phyloP scores from a whole-genome alignment of 2,888 invertebrate genomes.

The Hydriomena furcata region DNA sequence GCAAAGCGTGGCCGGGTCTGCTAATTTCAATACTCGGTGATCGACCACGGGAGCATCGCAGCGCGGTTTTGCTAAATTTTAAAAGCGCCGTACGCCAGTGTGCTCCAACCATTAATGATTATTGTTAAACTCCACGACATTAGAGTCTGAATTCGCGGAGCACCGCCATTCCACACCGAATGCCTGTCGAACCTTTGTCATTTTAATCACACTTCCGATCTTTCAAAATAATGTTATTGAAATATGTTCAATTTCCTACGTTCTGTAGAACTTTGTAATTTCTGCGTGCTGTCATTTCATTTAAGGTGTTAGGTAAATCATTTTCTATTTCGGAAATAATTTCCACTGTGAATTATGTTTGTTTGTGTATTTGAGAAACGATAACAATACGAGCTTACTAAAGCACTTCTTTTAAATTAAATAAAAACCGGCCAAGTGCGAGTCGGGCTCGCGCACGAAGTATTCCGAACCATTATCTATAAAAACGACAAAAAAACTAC shows the following conservation, averaged over 20 bases:
- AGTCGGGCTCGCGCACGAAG: no score
- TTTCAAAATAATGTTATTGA: constrained; percentile 81
- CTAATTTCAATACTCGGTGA: no score
- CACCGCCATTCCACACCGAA: constrained; percentile 46
- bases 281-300: constrained; percentile 48
- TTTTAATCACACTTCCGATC: constrained; percentile 81
- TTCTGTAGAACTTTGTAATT: constrained; percentile 65
- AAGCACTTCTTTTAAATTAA: no score
- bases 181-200: constrained; percentile 82
- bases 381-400: background rate
- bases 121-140: constrained; percentile 46
- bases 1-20: no score
- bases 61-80: no score
- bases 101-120: no score
- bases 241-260: constrained; percentile 81
- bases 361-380: constrained; percentile 26
- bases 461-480: no score
- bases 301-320: constrained; percentile 29
- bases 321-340: constrained; percentile 31
- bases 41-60: no score
- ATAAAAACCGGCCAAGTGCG: no score
- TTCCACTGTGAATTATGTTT: constrained; percentile 33
- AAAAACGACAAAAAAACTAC: no score
- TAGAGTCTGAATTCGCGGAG: constrained; percentile 62
- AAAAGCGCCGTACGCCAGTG: no score